A percentile compares a stretch with the other conserved stretches of the same genome.
Conservation (phyloP, 1,140 invertebrate species). For the Rhopalosiphum padi region DNA sequence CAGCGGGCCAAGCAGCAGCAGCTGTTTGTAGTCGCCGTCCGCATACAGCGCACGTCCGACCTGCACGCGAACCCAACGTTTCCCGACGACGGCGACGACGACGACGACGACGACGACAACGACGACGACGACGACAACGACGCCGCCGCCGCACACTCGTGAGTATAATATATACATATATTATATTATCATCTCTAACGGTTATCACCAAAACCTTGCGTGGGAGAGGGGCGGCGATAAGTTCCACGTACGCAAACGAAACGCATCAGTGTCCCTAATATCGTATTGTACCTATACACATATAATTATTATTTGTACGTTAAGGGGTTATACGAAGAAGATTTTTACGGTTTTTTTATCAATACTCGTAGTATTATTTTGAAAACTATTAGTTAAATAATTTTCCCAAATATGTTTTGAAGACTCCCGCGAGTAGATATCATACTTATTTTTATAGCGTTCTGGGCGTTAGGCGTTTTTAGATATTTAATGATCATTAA, state of each 20-base stretch:
- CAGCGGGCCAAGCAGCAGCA: neutral
- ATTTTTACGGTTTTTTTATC: neutral
- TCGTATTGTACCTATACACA: neutral
- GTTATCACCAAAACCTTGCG: neutral
- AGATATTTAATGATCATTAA: too few relatives aligned
- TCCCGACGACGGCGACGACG: neutral
- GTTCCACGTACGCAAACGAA: neutral
- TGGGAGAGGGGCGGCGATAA: neutral
- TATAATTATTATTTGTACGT: too few relatives aligned
- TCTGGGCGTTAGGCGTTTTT: neutral
- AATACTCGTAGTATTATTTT: neutral
- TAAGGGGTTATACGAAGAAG: too few relatives aligned
- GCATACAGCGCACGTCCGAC: constrained; percentile 19
- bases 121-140: neutral
- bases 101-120: neutral
- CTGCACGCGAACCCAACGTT: neutral
- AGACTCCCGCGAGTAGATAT: neutral
- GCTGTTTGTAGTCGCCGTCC: neutral
- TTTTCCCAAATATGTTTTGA: neutral
- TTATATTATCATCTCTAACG: neutral
- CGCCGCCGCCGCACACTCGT: neutral
- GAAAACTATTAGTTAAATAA: neutral
- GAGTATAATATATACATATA: neutral
- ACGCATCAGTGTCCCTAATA: neutral
- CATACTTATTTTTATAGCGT: neutral